Conservation (phyloP, 1,140 invertebrate species). For the Drosophila ambigua region DNA sequence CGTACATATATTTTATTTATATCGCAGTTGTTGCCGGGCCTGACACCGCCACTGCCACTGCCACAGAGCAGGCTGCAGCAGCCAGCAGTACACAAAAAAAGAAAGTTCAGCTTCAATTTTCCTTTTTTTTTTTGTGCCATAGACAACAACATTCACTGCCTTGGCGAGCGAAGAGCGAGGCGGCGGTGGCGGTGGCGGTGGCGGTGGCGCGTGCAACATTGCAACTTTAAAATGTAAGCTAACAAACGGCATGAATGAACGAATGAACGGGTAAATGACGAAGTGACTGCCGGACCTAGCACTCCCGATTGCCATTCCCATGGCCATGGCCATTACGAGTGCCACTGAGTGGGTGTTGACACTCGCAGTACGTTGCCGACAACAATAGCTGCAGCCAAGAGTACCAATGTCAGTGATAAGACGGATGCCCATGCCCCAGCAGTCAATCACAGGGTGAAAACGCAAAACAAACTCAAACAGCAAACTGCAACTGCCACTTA, state of each 20-base stretch:
- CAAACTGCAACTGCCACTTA: conserved; percentile 72
- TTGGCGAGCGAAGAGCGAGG: conserved; percentile 29
- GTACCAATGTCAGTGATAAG: conserved; percentile 38
- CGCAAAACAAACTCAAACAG: conserved; percentile 66
- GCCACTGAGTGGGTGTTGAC: conserved; percentile 58
- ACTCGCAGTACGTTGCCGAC: conserved; percentile 9
- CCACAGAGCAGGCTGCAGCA: neutral
- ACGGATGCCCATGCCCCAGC: conserved; percentile 43
- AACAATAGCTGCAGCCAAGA: conserved; percentile 36
- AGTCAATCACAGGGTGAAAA: conserved; percentile 49
- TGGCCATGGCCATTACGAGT: conserved; percentile 42
- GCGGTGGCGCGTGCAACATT: conserved; percentile 63
- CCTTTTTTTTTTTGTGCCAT: conserved; percentile 64
- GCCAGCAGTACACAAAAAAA: conserved; percentile 65
- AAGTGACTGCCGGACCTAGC: conserved; percentile 60
- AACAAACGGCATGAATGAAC: conserved; percentile 70
- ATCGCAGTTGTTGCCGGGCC: conserved; percentile 58
- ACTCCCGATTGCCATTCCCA: conserved; percentile 48
- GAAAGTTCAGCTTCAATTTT: conserved; percentile 79
- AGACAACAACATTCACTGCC: conserved; percentile 76
- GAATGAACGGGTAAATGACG: conserved; percentile 38
- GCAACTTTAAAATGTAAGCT: conserved; percentile 69
- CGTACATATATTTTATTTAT: conserved; percentile 74
- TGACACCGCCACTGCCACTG: conserved; percentile 19
- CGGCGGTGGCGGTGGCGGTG: conserved; percentile 20